Percentiles rank a stretch among this genome's conserved stretches.
These are phyloP conservation scores for Aphidoletes aphidimyza DNA, from an alignment of 2,888 invertebrate genomes.

Conservation along the genomic window DNA sequence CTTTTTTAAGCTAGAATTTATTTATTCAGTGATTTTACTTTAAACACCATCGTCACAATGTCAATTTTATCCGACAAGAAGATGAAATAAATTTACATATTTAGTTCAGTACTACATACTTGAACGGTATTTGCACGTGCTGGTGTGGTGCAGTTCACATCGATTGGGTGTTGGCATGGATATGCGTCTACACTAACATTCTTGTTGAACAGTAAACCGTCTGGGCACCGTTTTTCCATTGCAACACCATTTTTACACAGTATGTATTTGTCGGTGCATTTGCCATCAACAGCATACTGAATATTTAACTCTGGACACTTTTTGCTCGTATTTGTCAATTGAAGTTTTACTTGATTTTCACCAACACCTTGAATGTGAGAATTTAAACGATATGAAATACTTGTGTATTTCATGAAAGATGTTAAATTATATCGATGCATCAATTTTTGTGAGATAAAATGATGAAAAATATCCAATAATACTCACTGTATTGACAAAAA, in stretches of 20 bases:
- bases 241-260: slow-evolving; percentile 79
- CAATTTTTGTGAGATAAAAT: no score
- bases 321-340: no score
- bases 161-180: slow-evolving; percentile 87
- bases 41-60: neutral
- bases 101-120: slow-evolving; percentile 67
- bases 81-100: neutral
- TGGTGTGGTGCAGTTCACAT: slow-evolving; percentile 80
- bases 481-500: no score
- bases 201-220: slow-evolving; percentile 83
- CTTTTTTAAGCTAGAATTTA: slow-evolving; percentile 71
- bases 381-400: no score
- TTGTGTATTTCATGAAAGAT: no score
- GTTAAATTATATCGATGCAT: no score
- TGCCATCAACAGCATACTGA: slow-evolving; percentile 73
- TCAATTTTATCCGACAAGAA: neutral
- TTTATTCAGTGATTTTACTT: neutral
- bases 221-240: slow-evolving; percentile 82
- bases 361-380: no score
- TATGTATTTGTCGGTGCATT: slow-evolving; percentile 80
- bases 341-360: slow-evolving; percentile 57
- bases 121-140: slow-evolving; percentile 69
- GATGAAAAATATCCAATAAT: no score
- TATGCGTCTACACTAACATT: slow-evolving; percentile 74
- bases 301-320: slow-evolving; percentile 79